Percentiles rank a stretch among this genome's conserved stretches.
phyloP scores from a whole-genome alignment of 2,113 vertebrate species.

The Dasyornis broadbenti region DNA sequence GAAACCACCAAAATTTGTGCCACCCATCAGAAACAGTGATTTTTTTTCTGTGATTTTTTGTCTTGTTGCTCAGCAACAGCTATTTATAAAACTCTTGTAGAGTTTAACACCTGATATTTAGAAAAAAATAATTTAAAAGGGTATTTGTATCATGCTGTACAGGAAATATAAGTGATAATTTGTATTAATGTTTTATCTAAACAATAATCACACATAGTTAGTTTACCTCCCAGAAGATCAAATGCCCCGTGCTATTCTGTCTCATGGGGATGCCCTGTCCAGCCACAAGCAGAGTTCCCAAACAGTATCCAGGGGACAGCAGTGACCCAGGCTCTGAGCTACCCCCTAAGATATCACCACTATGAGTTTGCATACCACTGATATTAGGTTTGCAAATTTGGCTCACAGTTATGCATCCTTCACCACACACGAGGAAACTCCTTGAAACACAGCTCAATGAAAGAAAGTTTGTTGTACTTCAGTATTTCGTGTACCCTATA shows the following conservation, averaged over 20 bases:
- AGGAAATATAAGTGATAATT: neutral
- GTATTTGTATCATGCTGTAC: neutral
- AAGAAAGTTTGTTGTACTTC: too few species aligned
- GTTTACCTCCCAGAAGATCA: neutral
- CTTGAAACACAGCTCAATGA: accelerated
- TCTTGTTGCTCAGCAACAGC: neutral
- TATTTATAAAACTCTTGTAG: neutral
- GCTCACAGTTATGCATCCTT: neutral
- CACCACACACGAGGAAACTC: neutral
- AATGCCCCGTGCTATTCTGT: neutral
- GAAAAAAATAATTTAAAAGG: neutral
- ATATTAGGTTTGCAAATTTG: accelerated
- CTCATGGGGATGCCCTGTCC: neutral
- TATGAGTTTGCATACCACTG: accelerated
- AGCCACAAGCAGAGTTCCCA: neutral
- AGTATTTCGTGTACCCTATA: neutral
- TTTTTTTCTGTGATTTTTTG: neutral
- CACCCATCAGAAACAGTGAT: too few species aligned
- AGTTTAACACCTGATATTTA: neutral
- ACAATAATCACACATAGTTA: neutral
- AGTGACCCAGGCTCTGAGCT: neutral
- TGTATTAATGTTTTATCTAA: neutral
- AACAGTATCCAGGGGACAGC: neutral
- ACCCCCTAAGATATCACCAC: neutral
- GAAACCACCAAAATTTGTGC: neutral